Conservation (phyloP, 2,888 invertebrate species). For the Helicoverpa assulta region DNA sequence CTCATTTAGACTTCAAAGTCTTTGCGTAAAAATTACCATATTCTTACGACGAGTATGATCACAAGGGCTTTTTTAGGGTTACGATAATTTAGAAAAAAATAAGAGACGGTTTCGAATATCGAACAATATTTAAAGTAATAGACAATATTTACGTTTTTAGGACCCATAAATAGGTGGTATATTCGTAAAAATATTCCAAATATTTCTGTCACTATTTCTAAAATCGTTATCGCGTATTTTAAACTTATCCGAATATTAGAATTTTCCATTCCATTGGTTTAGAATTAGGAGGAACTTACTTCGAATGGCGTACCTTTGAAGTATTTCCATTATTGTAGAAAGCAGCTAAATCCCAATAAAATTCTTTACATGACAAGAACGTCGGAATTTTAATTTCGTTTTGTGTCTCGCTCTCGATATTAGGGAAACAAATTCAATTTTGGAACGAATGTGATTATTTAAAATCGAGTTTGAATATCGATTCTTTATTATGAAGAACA, state of each 20-base stretch:
- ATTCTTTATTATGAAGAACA: background rate
- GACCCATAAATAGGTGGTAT: background rate
- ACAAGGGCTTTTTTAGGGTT: background rate
- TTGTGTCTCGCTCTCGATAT: conserved; percentile 32
- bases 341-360: conserved; percentile 38
- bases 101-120: background rate
- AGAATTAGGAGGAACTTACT: conserved; percentile 13
- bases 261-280: conserved; percentile 33
- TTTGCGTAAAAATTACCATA: conserved; percentile 2
- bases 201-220: background rate
- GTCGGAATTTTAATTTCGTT: conserved; percentile 50
- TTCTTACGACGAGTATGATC: background rate
- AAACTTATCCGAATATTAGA: conserved; percentile 21
- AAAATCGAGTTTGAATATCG: conserved; percentile 12
- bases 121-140: background rate
- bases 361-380: conserved; percentile 38
- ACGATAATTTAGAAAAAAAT: background rate
- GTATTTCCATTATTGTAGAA: conserved; percentile 31
- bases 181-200: too few species aligned
- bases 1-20: conserved; percentile 2
- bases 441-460: conserved; percentile 27
- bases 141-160: background rate
- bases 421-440: conserved; percentile 45
- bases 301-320: conserved; percentile 28
- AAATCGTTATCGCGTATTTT: background rate